A percentile compares a stretch with the other conserved stretches of the same genome.
Conservation (phyloP, 2,797 vertebrate genomes). For the Manis javanica region DNA sequence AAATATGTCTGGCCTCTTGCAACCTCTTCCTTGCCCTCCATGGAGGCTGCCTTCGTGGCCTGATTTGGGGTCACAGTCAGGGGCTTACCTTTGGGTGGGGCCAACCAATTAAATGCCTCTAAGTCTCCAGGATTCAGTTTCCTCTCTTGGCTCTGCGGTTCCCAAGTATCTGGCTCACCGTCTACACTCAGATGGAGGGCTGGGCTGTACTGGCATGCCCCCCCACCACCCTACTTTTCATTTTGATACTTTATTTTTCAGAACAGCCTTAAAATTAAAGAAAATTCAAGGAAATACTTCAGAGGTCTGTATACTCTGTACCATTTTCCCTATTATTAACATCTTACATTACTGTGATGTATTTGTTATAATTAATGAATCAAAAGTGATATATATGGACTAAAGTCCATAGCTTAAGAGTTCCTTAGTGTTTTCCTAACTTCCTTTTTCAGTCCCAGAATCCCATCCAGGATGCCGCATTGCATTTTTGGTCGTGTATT, state of each 20-base stretch:
- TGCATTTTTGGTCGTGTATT: fast-evolving
- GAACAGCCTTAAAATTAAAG: neutral
- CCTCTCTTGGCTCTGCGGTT: neutral
- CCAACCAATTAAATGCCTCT: neutral
- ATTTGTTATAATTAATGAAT: neutral
- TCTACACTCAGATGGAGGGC: neutral
- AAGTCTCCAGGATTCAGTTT: neutral
- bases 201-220: too few species aligned
- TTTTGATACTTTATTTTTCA: neutral
- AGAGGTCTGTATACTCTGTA: too few species aligned
- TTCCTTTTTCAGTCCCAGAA: neutral
- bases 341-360: neutral
- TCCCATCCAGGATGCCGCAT: neutral
- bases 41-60: neutral
- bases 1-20: neutral
- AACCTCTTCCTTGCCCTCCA: neutral
- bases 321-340: neutral
- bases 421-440: neutral
- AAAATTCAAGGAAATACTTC: neutral
- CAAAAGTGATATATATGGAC: neutral
- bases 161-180: neutral
- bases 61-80: neutral
- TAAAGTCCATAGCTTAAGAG: neutral
- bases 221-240: neutral
- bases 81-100: neutral